Evolutionary conservation across 1,140 invertebrate genomes (phyloP).

Genomic region (Ceratina japonica): DNA sequence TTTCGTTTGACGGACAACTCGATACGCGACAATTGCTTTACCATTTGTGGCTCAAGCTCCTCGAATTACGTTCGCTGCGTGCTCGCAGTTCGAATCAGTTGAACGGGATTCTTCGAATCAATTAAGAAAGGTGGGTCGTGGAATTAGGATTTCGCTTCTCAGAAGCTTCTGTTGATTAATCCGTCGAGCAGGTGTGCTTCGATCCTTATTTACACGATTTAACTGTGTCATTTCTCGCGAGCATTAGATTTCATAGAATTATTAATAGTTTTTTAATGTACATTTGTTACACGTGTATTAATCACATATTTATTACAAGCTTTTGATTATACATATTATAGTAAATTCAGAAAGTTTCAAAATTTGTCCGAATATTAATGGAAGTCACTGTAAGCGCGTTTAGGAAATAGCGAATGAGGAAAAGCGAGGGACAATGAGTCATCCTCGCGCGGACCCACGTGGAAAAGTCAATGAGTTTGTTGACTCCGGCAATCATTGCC

Average conservation of each 20-base stretch:
- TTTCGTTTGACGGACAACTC: slow-evolving; percentile 8
- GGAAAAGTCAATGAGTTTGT: slow-evolving; percentile 65
- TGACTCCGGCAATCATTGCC: slow-evolving; percentile 59
- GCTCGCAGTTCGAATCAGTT: not conserved
- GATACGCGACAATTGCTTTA: not conserved
- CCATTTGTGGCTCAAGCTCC: not conserved
- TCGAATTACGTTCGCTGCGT: not conserved
- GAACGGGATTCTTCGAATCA: not conserved
- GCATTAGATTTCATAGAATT: too few species aligned
- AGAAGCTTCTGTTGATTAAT: too few species aligned
- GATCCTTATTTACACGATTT: too few species aligned
- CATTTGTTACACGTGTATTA: too few species aligned
- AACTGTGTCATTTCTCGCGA: too few species aligned
- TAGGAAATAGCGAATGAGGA: slow-evolving; percentile 1
- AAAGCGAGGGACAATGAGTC: slow-evolving; percentile 54
- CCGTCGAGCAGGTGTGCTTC: too few species aligned
- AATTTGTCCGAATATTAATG: too few species aligned
- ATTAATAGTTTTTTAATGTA: too few species aligned
- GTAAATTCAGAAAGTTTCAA: too few species aligned
- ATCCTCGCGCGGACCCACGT: slow-evolving; percentile 43
- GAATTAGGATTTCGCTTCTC: too few species aligned
- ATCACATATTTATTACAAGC: too few species aligned
- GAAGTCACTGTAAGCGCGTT: slow-evolving; percentile 3
- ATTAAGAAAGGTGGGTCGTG: not conserved
- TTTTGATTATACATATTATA: too few species aligned